phyloP scores from a whole-genome alignment of 2,888 invertebrate genomes.

The Punctoribates punctum region DNA sequence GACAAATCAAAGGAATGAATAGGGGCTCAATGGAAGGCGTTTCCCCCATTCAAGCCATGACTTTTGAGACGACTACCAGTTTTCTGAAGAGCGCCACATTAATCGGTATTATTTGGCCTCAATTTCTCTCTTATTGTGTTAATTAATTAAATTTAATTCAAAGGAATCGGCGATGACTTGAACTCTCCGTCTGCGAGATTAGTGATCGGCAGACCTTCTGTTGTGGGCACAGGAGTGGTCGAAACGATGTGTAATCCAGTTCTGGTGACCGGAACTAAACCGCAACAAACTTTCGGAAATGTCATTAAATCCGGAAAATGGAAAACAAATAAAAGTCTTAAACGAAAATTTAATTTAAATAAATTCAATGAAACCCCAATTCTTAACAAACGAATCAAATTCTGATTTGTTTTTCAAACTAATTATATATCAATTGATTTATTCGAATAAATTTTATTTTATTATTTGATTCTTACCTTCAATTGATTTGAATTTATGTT shows the following conservation, averaged over 20 bases:
- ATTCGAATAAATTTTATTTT: too few species aligned
- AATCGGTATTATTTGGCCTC: too few species aligned
- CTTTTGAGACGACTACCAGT: conserved; percentile 85
- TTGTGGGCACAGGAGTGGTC: conserved; percentile 70
- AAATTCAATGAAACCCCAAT: background rate
- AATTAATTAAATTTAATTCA: too few species aligned
- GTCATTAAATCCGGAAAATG: background rate
- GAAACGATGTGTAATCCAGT: conserved; percentile 30
- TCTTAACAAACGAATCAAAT: conserved; percentile 39
- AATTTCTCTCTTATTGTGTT: too few species aligned
- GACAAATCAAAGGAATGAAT: conserved; percentile 81
- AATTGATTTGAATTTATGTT: too few species aligned
- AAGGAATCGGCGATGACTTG: conserved; percentile 70
- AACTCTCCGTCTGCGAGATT: conserved; percentile 80
- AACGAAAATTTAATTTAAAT: background rate
- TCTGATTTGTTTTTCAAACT: too few species aligned
- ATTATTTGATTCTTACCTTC: too few species aligned
- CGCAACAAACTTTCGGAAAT: conserved; percentile 29
- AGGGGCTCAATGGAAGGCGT: conserved; percentile 84
- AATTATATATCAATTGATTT: too few species aligned
- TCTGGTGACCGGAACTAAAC: conserved; percentile 30
- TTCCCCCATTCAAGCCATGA: conserved; percentile 96
- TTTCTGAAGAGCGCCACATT: conserved; percentile 76
- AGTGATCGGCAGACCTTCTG: conserved; percentile 77
- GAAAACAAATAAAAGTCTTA: background rate